A percentile compares a stretch with the other conserved stretches of the same genome.
These are phyloP conservation scores for Drosophila kohkoa DNA, from an alignment of 1,140 invertebrate species.

Conservation along the genomic window DNA sequence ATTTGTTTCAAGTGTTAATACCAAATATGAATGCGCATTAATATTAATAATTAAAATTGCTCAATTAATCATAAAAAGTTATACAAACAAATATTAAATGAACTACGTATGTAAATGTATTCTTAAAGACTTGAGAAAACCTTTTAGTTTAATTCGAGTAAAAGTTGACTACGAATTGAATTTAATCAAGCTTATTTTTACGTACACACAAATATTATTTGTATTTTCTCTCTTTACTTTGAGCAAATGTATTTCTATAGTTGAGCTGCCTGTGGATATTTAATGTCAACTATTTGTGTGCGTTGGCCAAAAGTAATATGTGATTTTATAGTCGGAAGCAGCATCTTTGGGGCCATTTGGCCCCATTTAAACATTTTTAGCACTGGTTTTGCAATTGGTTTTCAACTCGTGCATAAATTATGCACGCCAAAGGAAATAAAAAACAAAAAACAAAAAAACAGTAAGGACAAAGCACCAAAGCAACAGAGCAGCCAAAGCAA, in stretches of 20 bases:
- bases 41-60: background rate
- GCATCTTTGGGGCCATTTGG: background rate
- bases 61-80: conserved; percentile 6
- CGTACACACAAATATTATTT: background rate
- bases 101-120: background rate
- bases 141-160: too few species aligned
- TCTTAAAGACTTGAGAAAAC: background rate
- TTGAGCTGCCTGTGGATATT: background rate
- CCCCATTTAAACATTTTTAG: conserved; percentile 43
- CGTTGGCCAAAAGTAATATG: background rate
- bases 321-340: background rate
- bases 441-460: conserved; percentile 14
- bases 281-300: conserved; percentile 21
- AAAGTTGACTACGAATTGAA: too few species aligned
- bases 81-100: background rate
- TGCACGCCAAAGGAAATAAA: conserved; percentile 45
- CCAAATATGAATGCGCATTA: background rate
- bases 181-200: too few species aligned
- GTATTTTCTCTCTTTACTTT: too few species aligned
- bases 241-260: background rate
- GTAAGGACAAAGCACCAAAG: background rate
- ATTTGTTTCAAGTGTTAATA: background rate
- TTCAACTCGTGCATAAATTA: conserved; percentile 66
- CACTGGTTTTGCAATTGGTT: conserved; percentile 45
- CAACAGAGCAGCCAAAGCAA: conserved; percentile 25